Conservation (phyloP, 2,888 invertebrate genomes). For the Periphyllus acericola region DNA sequence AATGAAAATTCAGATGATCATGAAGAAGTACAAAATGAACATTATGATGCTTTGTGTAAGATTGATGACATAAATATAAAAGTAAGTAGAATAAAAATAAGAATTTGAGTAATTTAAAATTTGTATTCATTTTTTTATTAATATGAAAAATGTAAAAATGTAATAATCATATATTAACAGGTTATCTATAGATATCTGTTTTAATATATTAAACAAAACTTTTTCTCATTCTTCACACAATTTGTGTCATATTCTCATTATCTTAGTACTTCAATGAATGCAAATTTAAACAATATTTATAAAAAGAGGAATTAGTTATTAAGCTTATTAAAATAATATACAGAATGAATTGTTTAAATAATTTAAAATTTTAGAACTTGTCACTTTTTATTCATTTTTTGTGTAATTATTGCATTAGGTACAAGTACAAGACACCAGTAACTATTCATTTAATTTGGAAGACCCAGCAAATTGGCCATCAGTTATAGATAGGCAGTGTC, state of each 20-base stretch:
- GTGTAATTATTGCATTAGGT: background rate
- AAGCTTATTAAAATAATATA: background rate
- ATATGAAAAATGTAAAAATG: too few relatives aligned
- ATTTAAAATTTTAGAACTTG: background rate
- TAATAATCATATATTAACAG: too few relatives aligned
- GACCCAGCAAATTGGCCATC: conserved; percentile 25
- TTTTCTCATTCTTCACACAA: too few relatives aligned
- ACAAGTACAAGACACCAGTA: background rate
- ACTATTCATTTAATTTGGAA: background rate
- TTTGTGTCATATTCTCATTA: background rate
- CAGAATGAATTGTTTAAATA: background rate
- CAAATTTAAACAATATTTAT: too few relatives aligned
- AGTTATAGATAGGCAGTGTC: background rate
- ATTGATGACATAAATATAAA: background rate
- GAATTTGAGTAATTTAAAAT: background rate
- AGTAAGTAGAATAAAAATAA: background rate
- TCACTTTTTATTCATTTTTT: background rate
- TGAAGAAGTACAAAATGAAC: too few relatives aligned
- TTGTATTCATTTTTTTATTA: background rate
- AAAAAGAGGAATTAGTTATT: too few relatives aligned
- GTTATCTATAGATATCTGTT: too few relatives aligned
- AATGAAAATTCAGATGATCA: too few relatives aligned
- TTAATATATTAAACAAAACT: background rate
- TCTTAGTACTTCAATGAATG: too few relatives aligned
- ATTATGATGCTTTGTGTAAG: too few relatives aligned